These are phyloP conservation scores for Pseudorasbora parva DNA, from an alignment of 2,113 vertebrate genomes.

Conservation along the genomic window DNA sequence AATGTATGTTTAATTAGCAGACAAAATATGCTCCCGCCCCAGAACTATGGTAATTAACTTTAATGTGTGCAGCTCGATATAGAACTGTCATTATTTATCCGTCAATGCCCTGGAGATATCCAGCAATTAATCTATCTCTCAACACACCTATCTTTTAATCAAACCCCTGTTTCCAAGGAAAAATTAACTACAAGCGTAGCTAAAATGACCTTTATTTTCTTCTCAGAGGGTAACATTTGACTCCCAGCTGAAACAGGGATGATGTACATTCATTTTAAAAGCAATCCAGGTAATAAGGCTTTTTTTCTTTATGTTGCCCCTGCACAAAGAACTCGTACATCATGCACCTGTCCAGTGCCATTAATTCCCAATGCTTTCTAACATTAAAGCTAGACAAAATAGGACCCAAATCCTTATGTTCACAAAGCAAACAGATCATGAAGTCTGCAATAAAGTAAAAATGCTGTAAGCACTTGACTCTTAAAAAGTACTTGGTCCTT, in stretches of 20 bases:
- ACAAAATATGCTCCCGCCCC: slow-evolving; percentile 59
- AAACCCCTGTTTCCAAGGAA: slow-evolving; percentile 12
- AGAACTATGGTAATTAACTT: slow-evolving; percentile 53
- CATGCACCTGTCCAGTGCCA: not conserved
- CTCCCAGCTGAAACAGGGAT: not conserved
- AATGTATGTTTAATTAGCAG: slow-evolving; percentile 66
- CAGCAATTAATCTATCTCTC: slow-evolving; percentile 44
- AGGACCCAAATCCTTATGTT: slow-evolving; percentile 1
- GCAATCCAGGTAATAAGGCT: slow-evolving; percentile 8
- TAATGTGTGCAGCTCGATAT: slow-evolving; percentile 55
- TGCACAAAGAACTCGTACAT: not conserved
- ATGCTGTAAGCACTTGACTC: not conserved
- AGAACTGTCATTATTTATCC: slow-evolving; percentile 53
- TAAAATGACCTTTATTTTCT: slow-evolving; percentile 36
- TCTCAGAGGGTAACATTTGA: not conserved
- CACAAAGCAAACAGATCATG: not conserved
- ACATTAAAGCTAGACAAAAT: slow-evolving; percentile 24
- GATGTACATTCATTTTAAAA: slow-evolving; percentile 4
- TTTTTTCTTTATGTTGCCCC: slow-evolving; percentile 7
- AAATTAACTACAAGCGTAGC: not conserved
- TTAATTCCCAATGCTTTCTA: slow-evolving; percentile 16
- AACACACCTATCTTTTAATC: slow-evolving; percentile 28
- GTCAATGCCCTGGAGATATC: slow-evolving; percentile 50
- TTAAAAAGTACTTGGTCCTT: slow-evolving; percentile 13
- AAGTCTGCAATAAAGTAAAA: slow-evolving; percentile 19